Evolutionary conservation across 2,113 vertebrate genomes (phyloP).

Genomic region (Scomber colias): DNA sequence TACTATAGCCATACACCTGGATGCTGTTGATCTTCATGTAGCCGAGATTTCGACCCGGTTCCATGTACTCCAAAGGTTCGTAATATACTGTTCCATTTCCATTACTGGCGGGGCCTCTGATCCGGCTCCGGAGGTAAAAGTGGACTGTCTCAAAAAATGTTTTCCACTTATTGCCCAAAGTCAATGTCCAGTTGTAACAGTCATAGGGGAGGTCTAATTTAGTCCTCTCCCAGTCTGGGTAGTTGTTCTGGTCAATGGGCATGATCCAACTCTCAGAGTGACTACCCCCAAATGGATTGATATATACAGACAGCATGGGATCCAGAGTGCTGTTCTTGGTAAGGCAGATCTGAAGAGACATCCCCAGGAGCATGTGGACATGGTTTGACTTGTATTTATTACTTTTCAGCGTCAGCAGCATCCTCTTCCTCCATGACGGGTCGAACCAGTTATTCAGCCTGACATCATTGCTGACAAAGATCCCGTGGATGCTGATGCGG

Average conservation of each 20-base stretch:
- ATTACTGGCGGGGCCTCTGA: slow-evolving; percentile 74
- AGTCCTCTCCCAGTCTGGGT: slow-evolving; percentile 89
- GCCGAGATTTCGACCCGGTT: slow-evolving; percentile 83
- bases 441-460: slow-evolving; percentile 89
- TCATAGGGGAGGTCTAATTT: slow-evolving; percentile 86
- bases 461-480: slow-evolving; percentile 90
- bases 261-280: slow-evolving; percentile 90
- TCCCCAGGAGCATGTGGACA: slow-evolving; percentile 88
- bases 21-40: slow-evolving; percentile 90
- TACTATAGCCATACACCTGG: slow-evolving; percentile 88
- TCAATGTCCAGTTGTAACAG: slow-evolving; percentile 89
- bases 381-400: slow-evolving; percentile 89
- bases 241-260: slow-evolving; percentile 86
- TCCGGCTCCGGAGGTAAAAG: slow-evolving; percentile 86
- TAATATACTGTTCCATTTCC: slow-evolving; percentile 83
- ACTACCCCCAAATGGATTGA: slow-evolving; percentile 88
- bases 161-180: slow-evolving; percentile 89
- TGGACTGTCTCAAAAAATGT: slow-evolving; percentile 90
- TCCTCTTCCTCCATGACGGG: slow-evolving; percentile 87
- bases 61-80: slow-evolving; percentile 86
- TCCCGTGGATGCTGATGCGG: slow-evolving; percentile 85
- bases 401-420: slow-evolving; percentile 88
- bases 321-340: slow-evolving; percentile 89
- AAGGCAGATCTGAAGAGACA: slow-evolving; percentile 89
- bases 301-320: slow-evolving; percentile 86